A percentile compares a stretch with the other conserved stretches of the same genome.
phyloP scores from a whole-genome alignment of 2,888 invertebrate species.

The Drosophila peninsularis region DNA sequence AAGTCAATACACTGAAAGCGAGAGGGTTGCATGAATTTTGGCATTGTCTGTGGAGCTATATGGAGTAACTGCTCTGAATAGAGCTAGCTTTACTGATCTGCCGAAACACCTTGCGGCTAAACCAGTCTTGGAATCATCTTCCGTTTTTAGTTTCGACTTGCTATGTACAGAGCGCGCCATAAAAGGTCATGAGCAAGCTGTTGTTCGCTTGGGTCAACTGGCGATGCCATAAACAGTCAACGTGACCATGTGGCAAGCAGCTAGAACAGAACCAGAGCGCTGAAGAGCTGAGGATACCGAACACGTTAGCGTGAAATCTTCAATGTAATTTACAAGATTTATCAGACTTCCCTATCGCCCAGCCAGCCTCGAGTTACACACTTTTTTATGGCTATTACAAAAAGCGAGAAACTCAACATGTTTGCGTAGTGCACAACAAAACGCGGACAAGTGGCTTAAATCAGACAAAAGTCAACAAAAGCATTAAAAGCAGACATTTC shows the following conservation, averaged over 20 bases:
- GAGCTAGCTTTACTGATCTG: background rate
- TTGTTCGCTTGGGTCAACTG: slow-evolving; percentile 33
- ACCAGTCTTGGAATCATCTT: slow-evolving; percentile 36
- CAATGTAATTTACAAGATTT: slow-evolving; percentile 63
- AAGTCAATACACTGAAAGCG: slow-evolving; percentile 1
- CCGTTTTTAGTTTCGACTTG: slow-evolving; percentile 17
- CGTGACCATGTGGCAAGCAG: slow-evolving; percentile 12
- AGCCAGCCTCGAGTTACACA: slow-evolving; percentile 22
- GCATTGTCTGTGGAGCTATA: background rate
- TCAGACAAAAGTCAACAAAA: background rate
- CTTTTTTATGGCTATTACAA: slow-evolving; percentile 3
- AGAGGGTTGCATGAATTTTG: background rate
- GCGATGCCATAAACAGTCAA: slow-evolving; percentile 59
- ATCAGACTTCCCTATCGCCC: slow-evolving; percentile 29
- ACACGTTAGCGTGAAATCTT: slow-evolving; percentile 31
- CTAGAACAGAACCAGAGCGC: slow-evolving; percentile 16
- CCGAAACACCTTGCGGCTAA: background rate
- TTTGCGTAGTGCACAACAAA: background rate
- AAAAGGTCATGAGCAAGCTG: slow-evolving; percentile 65
- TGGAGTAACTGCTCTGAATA: background rate
- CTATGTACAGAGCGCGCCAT: slow-evolving; percentile 44
- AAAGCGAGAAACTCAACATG: background rate
- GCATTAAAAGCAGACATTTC: slow-evolving; percentile 22
- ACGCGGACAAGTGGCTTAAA: slow-evolving; percentile 21
- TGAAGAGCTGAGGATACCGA: background rate